Evolutionary conservation across 2,888 invertebrate species (phyloP).

Genomic region (Orthosia cruda): DNA sequence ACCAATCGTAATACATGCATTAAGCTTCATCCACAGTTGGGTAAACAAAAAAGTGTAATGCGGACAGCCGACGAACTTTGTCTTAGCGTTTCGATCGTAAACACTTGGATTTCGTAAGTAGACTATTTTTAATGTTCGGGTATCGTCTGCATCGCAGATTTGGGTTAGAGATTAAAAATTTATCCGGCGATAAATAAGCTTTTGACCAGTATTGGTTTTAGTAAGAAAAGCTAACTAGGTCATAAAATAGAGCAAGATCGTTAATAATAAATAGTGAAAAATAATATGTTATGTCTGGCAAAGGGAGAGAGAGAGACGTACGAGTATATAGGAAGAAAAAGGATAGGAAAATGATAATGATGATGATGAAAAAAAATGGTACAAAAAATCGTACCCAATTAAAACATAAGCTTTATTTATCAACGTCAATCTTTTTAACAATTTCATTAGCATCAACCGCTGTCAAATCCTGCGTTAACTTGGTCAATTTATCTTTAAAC

Average conservation of each 20-base stretch:
- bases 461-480: slow-evolving; percentile 74
- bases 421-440: slow-evolving; percentile 63
- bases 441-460: slow-evolving; percentile 71
- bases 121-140: slow-evolving; percentile 72
- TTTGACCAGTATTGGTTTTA: slow-evolving; percentile 14
- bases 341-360: neutral
- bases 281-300: no score
- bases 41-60: slow-evolving; percentile 77
- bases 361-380: neutral
- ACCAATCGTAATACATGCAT: slow-evolving; percentile 14
- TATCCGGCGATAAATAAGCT: slow-evolving; percentile 31
- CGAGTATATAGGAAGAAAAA: no score
- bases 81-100: slow-evolving; percentile 69
- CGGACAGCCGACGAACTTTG: slow-evolving; percentile 70
- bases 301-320: no score
- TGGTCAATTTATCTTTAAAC: slow-evolving; percentile 77
- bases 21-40: slow-evolving; percentile 36
- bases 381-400: neutral
- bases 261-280: neutral
- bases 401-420: slow-evolving; percentile 47
- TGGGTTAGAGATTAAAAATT: slow-evolving; percentile 43
- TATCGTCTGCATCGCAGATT: slow-evolving; percentile 47
- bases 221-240: slow-evolving; percentile 11
- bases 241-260: neutral
- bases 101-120: slow-evolving; percentile 73